Evolutionary conservation across 2,797 vertebrate genomes (phyloP).

Genomic region (Linurgus olivaceus): DNA sequence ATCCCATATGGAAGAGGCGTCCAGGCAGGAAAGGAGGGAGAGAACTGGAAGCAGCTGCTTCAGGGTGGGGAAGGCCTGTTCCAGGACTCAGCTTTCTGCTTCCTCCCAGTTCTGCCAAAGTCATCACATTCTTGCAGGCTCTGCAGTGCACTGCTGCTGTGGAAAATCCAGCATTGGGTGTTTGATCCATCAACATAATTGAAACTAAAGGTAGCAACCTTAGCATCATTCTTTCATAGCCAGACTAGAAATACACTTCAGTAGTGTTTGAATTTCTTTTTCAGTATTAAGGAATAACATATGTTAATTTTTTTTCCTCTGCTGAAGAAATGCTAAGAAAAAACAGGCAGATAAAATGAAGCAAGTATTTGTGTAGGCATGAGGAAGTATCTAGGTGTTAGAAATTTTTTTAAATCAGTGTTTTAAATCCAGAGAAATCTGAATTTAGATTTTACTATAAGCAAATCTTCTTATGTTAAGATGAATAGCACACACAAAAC

Average conservation of each 20-base stretch:
- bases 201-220: not conserved
- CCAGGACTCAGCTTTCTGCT: not conserved
- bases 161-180: not conserved
- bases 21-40: not conserved
- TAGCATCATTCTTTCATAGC: not conserved
- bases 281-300: not conserved
- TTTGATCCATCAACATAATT: not conserved
- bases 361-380: not conserved
- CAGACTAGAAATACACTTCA: not conserved
- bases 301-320: not conserved
- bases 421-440: not conserved
- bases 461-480: not conserved
- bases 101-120: not conserved
- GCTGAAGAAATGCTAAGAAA: not conserved
- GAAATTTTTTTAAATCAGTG: not conserved
- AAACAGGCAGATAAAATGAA: not conserved
- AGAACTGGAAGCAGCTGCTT: not conserved
- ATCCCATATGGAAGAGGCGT: fast-evolving
- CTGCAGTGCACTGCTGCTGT: not conserved
- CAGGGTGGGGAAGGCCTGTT: fast-evolving
- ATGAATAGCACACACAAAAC: not conserved
- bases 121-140: not conserved
- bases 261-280: not conserved
- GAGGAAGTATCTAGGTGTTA: not conserved
- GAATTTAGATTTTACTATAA: not conserved